Conservation (phyloP, 2,797 vertebrate species). For the Tangara arthus region DNA sequence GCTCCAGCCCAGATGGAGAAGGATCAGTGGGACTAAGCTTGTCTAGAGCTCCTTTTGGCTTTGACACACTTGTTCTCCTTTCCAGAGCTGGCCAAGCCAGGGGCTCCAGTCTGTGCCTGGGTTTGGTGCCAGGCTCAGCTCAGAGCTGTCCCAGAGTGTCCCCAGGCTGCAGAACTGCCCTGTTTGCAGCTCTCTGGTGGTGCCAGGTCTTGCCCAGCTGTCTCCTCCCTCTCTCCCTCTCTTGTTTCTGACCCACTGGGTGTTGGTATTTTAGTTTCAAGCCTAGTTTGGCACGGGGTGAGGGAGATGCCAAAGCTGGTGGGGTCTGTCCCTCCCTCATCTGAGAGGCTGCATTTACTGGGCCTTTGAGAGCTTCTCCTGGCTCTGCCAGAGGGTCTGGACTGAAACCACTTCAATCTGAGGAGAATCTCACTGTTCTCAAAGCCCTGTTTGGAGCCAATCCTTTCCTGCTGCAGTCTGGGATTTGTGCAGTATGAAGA, state of each 20-base stretch:
- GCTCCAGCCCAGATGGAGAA: background rate
- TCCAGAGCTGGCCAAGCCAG: background rate
- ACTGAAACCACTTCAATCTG: background rate
- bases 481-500: rapidly evolving
- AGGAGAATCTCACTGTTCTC: background rate
- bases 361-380: background rate
- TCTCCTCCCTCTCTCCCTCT: background rate
- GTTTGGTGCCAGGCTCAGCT: background rate
- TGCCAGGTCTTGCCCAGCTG: rapidly evolving
- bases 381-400: background rate
- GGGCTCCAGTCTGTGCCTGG: rapidly evolving
- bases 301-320: background rate
- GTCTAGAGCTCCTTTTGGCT: background rate
- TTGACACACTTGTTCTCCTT: background rate
- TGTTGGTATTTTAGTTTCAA: background rate
- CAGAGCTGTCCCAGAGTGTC: too few relatives aligned
- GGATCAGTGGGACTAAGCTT: background rate
- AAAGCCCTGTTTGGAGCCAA: background rate
- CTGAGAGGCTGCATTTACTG: background rate
- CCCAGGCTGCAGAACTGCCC: background rate
- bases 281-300: background rate
- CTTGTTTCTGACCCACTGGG: background rate
- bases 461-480: background rate
- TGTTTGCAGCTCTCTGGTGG: too few relatives aligned
- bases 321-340: background rate